Percentiles rank a stretch among this genome's conserved stretches.
Conservation (phyloP, 2,888 invertebrate genomes). For the Thecophora atra region DNA sequence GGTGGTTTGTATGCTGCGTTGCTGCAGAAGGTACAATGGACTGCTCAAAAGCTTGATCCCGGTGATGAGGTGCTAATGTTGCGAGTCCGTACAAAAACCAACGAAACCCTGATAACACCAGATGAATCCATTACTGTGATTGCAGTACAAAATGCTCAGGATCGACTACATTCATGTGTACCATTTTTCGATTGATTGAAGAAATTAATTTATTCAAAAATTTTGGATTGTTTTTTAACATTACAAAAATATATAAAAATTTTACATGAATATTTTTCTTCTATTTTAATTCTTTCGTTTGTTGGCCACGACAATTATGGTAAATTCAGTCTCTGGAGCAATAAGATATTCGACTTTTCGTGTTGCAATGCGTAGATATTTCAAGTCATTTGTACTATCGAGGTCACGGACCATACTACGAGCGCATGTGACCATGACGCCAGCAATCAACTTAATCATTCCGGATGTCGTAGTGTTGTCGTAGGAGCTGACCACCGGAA, state of each 20-base stretch:
- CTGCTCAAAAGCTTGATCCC: constrained; percentile 55
- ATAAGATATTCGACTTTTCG: constrained; percentile 60
- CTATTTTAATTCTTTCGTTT: constrained; percentile 24
- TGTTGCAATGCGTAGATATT: constrained; percentile 59
- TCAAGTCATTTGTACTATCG: constrained; percentile 58
- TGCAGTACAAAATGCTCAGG: constrained; percentile 59
- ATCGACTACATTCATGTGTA: too few relatives aligned
- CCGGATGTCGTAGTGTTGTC: constrained; percentile 60
- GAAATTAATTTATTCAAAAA: too few relatives aligned
- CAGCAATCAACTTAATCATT: constrained; percentile 55
- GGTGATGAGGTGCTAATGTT: constrained; percentile 54
- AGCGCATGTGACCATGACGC: constrained; percentile 51
- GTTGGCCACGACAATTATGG: constrained; percentile 59
- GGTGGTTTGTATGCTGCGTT: constrained; percentile 60
- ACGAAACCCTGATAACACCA: constrained; percentile 60
- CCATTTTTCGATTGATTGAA: constrained; percentile 26
- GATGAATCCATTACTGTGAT: constrained; percentile 61
- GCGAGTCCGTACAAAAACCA: constrained; percentile 57
- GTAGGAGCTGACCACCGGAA: constrained; percentile 54
- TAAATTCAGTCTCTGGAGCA: constrained; percentile 59
- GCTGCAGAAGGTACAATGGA: constrained; percentile 56
- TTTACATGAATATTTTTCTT: not conserved
- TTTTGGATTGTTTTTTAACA: too few relatives aligned
- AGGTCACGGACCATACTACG: constrained; percentile 60
- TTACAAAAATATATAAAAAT: not conserved